Evolutionary conservation across 2,797 vertebrate genomes (phyloP).

Genomic region (Hydrocynus forskahlii): DNA sequence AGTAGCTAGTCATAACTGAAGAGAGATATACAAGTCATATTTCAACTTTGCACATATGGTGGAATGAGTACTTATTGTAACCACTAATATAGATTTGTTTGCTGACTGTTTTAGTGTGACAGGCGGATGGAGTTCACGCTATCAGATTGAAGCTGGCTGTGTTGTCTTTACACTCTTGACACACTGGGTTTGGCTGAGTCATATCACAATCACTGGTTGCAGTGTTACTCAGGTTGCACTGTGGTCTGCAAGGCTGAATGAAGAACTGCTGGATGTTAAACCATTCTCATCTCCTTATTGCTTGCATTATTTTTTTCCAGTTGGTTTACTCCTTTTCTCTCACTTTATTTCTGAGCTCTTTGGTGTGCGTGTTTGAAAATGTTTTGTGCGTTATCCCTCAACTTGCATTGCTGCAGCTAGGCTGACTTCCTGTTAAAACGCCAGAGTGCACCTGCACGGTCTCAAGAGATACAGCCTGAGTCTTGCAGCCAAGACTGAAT

Average conservation of each 20-base stretch:
- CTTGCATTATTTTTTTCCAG: not conserved
- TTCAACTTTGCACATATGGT: not conserved
- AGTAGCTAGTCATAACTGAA: too few relatives aligned
- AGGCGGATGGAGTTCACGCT: not conserved
- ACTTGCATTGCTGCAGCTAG: constrained; percentile 40
- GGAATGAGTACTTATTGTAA: not conserved
- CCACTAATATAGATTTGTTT: not conserved
- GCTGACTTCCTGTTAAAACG: constrained; percentile 40
- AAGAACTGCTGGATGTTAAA: not conserved
- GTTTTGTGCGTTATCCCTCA: constrained; percentile 1
- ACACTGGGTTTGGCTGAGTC: constrained; percentile 31
- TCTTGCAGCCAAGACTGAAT: constrained; percentile 12
- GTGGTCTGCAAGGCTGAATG: not conserved
- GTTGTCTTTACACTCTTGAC: not conserved
- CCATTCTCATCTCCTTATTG: too few relatives aligned
- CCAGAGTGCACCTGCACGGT: constrained; percentile 39
- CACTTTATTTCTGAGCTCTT: not conserved
- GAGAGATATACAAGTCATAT: not conserved
- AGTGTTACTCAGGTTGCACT: not conserved
- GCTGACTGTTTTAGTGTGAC: not conserved
- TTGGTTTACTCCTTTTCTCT: not conserved
- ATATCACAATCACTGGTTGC: constrained; percentile 33
- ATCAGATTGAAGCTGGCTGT: constrained; percentile 22
- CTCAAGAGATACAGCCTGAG: constrained; percentile 27
- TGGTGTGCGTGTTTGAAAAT: not conserved